Percentiles rank a stretch among this genome's conserved stretches.
phyloP scores from a whole-genome alignment of 2,797 vertebrate genomes.

The Hydrolagus colliei region DNA sequence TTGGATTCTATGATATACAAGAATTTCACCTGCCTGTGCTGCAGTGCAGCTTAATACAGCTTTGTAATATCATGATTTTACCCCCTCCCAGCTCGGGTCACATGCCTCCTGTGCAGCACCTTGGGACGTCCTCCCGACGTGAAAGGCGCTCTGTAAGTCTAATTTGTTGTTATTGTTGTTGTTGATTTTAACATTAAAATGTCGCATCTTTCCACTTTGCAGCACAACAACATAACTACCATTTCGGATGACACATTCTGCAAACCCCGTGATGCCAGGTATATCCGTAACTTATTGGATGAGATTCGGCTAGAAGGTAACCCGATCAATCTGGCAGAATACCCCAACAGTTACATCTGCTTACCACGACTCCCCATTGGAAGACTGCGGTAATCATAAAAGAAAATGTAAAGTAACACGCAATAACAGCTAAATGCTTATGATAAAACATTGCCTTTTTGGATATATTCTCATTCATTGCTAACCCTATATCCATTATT shows the following conservation, averaged over 20 bases:
- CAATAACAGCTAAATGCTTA: conserved; percentile 1
- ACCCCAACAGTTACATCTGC: conserved; percentile 86
- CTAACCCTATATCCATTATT: neutral
- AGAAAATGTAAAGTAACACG: neutral
- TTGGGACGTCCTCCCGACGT: too few species aligned
- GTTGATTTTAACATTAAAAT: neutral
- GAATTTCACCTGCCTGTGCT: too few species aligned
- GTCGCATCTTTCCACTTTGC: conserved; percentile 42
- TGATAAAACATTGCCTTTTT: neutral
- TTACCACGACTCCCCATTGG: conserved; percentile 81
- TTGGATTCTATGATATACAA: too few species aligned
- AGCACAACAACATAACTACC: conserved; percentile 91
- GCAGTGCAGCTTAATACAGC: too few species aligned
- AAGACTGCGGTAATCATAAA: conserved; percentile 44
- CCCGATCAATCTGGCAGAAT: conserved; percentile 77
- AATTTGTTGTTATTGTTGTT: too few species aligned
- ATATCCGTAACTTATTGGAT: conserved; percentile 73
- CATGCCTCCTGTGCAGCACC: too few species aligned
- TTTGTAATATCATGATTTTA: too few species aligned
- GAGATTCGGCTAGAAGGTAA: conserved; percentile 90
- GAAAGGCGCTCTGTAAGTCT: too few species aligned
- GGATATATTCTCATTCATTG: conserved; percentile 5
- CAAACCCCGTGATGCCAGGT: conserved; percentile 79
- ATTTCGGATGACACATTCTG: conserved; percentile 86
- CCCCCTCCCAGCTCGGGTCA: too few species aligned